Base-by-base conservation (phyloP, 2,113 vertebrate genomes). In the Toxotes chatareus region DNA sequence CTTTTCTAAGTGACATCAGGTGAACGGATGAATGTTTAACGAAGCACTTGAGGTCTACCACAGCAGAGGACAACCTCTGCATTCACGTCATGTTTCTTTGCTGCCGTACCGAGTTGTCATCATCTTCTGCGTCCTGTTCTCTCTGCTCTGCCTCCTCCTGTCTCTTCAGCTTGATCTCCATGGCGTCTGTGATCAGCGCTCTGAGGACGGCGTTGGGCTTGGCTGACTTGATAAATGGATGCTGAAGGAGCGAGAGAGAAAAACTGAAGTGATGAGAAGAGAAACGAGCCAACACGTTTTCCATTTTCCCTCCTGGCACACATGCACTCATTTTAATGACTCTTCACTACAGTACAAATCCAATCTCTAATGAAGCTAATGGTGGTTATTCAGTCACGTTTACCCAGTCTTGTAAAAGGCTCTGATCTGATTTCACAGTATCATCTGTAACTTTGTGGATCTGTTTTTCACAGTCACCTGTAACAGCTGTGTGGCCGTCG, bases 141-240 rank as follows among this genome's bases (percentile, higher is more conserved):
- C 96, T 92, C 80, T 97, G 97, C 2, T 97, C 96, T 0, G 94
- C 95, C 89, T 98, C 97, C 85, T 98, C 96, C 11, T 96, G 96
- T 46, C 90, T 95, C 91, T 97, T 98, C 86, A 97, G 90, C 76
- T 98, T 98, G 90, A 97, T 96, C 55, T 98, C 97, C 97, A 98
- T 97, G 53, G 97, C 96, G 65, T 99, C 98, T 0, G 96, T 97
- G 86, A 99, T 97, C 88, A 99, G 83, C 32, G 96, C 96, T 51
- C 95, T 85, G 70, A 99, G 92, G 76, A 97, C 94, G 23, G 95
- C 95, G 27, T 89, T 96, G 77, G 97, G 95, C 89, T 98, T 99
- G 83, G 97, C 96, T 55, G 93, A 94, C 93, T 96, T 97, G 78
- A 98, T 96, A 87, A 99, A 99, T 0, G 95, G 95, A 85, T 99